phyloP scores from a whole-genome alignment of 1,140 invertebrate genomes.

The Drosophila parvula region DNA sequence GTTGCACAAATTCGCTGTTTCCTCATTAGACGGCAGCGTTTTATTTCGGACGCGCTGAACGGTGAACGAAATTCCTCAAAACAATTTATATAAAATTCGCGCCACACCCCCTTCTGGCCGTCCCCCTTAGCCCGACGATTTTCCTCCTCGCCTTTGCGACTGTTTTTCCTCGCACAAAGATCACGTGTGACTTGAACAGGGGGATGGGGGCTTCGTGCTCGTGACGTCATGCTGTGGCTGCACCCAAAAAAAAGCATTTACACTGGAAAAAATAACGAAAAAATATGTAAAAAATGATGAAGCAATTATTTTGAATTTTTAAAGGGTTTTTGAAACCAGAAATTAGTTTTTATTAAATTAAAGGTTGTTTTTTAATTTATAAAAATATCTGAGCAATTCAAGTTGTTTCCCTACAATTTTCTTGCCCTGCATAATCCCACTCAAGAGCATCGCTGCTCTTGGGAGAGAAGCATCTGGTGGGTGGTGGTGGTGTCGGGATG shows the following conservation, averaged over 20 bases:
- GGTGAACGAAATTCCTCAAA: slow-evolving; percentile 36
- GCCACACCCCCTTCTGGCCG: not conserved
- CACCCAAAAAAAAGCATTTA: slow-evolving; percentile 34
- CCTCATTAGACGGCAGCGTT: slow-evolving; percentile 64
- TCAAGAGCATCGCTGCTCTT: slow-evolving; percentile 25
- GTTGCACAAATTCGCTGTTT: slow-evolving; percentile 73
- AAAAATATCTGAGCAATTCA: not conserved
- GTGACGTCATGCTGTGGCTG: slow-evolving; percentile 41
- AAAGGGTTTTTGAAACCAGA: not conserved
- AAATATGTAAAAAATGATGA: too few species aligned
- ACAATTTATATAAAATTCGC: slow-evolving; percentile 52
- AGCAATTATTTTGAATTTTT: too few species aligned
- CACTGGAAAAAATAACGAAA: not conserved
- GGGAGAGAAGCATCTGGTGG: slow-evolving; percentile 33
- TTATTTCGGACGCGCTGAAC: slow-evolving; percentile 38
- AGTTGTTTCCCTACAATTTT: not conserved
- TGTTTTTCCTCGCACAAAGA: slow-evolving; percentile 9
- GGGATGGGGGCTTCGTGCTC: too few species aligned
- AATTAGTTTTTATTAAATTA: too few species aligned
- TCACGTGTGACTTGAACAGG: slow-evolving; percentile 28
- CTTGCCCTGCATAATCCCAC: slow-evolving; percentile 21
- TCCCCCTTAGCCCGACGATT: not conserved
- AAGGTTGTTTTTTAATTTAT: too few species aligned
- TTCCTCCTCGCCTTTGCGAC: not conserved
- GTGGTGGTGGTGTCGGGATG: not conserved